Evolutionary conservation across 1,140 invertebrate species (phyloP), one percentile per base, ranked within the genome.

Genomic region (Galleria mellonella): DNA sequence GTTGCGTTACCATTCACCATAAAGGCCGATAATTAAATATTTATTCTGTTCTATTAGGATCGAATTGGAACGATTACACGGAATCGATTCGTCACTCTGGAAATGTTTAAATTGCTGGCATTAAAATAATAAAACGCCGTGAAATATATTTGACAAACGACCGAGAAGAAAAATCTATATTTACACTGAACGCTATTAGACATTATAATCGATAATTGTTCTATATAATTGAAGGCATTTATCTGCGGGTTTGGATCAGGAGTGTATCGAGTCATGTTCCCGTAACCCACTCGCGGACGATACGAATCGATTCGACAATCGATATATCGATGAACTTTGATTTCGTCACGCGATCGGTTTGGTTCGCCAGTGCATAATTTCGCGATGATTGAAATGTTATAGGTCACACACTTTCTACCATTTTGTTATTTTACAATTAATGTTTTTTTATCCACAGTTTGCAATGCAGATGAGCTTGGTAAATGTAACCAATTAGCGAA

Each of bases 21-120:
- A 75, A 72, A 79, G 59, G 55, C 54, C 52, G 56, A 74, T 70
- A 71, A 82, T 82, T 78, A 75, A 82, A 82, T 82, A 82, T 82
- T 78, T 76, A 76, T 67, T 75, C 74, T 68, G 76, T 74, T 72
- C 65, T 50, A 78, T 78, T 76, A 70, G 58, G 47, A 72, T 67
- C 62, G 62, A 62, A 67, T 55, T 60, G 47, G 55, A 65, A 75
- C 62, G 66, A 68, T 67, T 70, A 74, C 51, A 53, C 45, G 13
- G 46, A 77, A 82, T 82, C 69, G 68, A 82, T 79, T 82, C 64
- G 77, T 72, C 62, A 68, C 63, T 49, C 59, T 72, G 52, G 72
- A 72, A 82, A 82, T 72, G 58, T 47, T 64, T 43, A 71, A 72
- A 77, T 75, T 70, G 64, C 57, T 51, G 44, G 51, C 60, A 60